These are phyloP conservation scores for Remorina albescens DNA, from an alignment of 2,797 vertebrate species.

Conservation along the genomic window DNA sequence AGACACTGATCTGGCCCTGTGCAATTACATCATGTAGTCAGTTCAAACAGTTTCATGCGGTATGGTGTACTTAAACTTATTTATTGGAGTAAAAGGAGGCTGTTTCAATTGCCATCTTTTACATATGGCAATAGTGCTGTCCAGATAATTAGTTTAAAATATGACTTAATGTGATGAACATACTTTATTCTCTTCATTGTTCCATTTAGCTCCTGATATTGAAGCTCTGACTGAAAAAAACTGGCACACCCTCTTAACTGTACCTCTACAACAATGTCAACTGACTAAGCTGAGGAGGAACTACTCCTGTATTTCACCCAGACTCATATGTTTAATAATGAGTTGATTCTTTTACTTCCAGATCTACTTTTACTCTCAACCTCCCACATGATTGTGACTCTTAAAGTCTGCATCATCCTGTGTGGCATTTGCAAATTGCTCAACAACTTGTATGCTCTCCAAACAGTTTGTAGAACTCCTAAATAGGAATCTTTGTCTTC, in stretches of 20 bases:
- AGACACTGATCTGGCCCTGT: background rate
- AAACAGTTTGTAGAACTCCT: slow-evolving; percentile 33
- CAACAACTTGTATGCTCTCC: slow-evolving; percentile 36
- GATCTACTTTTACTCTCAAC: background rate
- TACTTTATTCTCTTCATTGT: background rate
- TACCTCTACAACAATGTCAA: background rate
- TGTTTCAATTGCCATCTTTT: no score
- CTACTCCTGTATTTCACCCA: background rate
- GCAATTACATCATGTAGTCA: background rate
- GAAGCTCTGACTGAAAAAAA: background rate
- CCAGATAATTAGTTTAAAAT: no score
- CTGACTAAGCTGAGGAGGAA: background rate
- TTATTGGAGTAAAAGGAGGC: no score
- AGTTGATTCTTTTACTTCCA: background rate
- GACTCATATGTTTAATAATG: background rate
- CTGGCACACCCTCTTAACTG: background rate
- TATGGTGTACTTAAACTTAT: background rate
- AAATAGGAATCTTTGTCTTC: slow-evolving; percentile 51
- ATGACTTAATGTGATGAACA: background rate
- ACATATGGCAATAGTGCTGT: no score
- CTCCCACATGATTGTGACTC: slow-evolving; percentile 2
- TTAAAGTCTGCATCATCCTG: slow-evolving; percentile 42
- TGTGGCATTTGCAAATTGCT: slow-evolving; percentile 54
- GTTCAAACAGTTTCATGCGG: background rate
- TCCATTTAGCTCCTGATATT: background rate